phyloP scores from a whole-genome alignment of 2,888 invertebrate species.

The Gymnoscelis rufifasciata region DNA sequence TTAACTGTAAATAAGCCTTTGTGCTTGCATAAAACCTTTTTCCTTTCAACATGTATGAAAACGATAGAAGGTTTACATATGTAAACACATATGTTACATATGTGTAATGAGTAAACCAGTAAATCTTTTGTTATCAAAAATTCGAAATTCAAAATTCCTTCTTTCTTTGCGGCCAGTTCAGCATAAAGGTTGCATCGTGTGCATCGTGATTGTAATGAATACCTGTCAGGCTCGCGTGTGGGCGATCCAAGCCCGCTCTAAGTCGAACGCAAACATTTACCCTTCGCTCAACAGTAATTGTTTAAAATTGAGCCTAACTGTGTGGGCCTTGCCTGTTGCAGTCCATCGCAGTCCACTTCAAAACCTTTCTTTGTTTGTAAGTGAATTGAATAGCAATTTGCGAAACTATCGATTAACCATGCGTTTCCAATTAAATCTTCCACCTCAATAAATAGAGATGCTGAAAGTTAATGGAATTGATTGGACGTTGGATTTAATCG shows the following conservation, averaged over 20 bases:
- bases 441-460: slow-evolving; percentile 46
- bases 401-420: slow-evolving; percentile 21
- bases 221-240: slow-evolving; percentile 77
- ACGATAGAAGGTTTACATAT: too few species aligned
- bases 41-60: too few species aligned
- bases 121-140: slow-evolving; percentile 13
- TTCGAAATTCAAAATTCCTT: slow-evolving; percentile 10
- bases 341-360: slow-evolving; percentile 41
- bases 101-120: too few species aligned
- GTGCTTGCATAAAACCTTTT: too few species aligned
- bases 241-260: slow-evolving; percentile 65
- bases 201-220: slow-evolving; percentile 74
- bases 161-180: slow-evolving; percentile 32
- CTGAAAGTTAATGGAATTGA: slow-evolving; percentile 43
- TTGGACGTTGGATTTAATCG: slow-evolving; percentile 47
- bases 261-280: slow-evolving; percentile 78
- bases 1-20: too few species aligned
- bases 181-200: slow-evolving; percentile 46
- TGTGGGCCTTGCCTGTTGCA: slow-evolving; percentile 72
- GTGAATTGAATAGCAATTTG: slow-evolving; percentile 34
- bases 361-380: slow-evolving; percentile 60
- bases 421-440: slow-evolving; percentile 36
- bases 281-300: slow-evolving; percentile 77
- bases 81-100: too few species aligned
- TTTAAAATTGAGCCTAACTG: slow-evolving; percentile 79